Evolutionary conservation across 2,113 vertebrate species (phyloP).

Genomic region (Echinops telfairi): DNA sequence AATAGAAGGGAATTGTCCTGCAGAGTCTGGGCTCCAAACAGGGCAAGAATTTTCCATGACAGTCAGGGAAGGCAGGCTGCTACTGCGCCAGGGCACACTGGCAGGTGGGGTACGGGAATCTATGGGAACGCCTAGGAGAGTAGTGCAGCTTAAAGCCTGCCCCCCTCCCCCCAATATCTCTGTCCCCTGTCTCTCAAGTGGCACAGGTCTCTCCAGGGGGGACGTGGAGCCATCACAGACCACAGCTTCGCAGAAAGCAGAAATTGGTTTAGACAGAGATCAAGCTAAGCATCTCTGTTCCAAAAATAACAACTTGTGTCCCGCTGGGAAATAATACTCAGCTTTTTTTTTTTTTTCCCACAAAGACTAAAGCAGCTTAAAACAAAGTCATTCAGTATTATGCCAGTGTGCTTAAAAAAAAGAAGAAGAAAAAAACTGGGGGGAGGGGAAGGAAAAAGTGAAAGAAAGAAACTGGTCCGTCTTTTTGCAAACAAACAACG

Average conservation of each 20-base stretch:
- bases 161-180: background rate
- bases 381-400: slow-evolving; percentile 73
- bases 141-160: too few species aligned
- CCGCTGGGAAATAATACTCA: slow-evolving; percentile 41
- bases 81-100: background rate
- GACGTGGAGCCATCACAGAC: slow-evolving; percentile 30
- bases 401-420: slow-evolving; percentile 8
- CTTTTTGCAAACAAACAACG: slow-evolving; percentile 69
- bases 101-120: background rate
- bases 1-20: background rate
- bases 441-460: fast-evolving
- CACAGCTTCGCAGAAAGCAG: slow-evolving; percentile 64
- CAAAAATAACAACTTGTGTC: slow-evolving; percentile 84
- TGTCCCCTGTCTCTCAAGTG: background rate
- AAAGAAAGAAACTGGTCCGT: background rate
- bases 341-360: slow-evolving; percentile 58
- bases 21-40: background rate
- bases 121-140: background rate
- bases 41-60: slow-evolving; percentile 47
- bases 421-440: background rate
- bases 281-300: slow-evolving; percentile 78
- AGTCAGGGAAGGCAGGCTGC: background rate
- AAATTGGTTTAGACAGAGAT: slow-evolving; percentile 81
- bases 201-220: background rate
- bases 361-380: slow-evolving; percentile 66